phyloP scores from a whole-genome alignment of 35 echinoderm and acorn worm species.

The Chiridota heheva region DNA sequence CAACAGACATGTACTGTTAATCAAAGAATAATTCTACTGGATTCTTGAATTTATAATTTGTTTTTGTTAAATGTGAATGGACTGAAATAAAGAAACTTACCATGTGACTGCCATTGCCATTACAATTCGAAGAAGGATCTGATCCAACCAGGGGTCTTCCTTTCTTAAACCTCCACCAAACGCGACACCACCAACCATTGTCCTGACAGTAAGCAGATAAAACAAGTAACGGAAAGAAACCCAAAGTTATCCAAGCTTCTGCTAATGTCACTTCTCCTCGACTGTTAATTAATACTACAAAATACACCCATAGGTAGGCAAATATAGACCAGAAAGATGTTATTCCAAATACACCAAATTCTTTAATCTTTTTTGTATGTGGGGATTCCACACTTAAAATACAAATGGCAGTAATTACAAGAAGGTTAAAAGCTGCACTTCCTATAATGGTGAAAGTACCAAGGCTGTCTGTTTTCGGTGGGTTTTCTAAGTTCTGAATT shows the following conservation, averaged over 20 bases:
- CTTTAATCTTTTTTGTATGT: conserved; percentile 69
- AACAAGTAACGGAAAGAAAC: conserved; percentile 78
- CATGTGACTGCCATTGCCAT: conserved; percentile 62
- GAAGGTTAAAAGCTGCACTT: conserved; percentile 92
- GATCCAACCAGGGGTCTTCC: conserved; percentile 18
- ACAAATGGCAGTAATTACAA: conserved; percentile 93
- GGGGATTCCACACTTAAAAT: conserved; percentile 78
- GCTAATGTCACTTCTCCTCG: conserved; percentile 60
- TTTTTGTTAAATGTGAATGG: too few species aligned
- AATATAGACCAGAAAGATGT: conserved; percentile 96
- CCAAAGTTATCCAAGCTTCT: conserved; percentile 93
- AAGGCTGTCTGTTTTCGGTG: conserved; percentile 54
- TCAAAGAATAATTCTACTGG: too few species aligned
- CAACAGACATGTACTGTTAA: too few species aligned
- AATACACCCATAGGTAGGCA: conserved; percentile 91
- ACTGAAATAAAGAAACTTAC: conserved; percentile 69
- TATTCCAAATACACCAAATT: conserved; percentile 94
- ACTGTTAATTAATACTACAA: conserved; percentile 66
- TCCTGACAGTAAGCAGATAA: conserved; percentile 86
- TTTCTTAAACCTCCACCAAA: conserved; percentile 47
- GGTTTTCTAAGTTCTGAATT: conserved; percentile 26
- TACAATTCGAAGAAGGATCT: conserved; percentile 26
- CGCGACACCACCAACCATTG: conserved; percentile 87
- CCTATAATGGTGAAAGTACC: conserved; percentile 97
- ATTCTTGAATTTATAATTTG: too few species aligned